phyloP scores from a whole-genome alignment of 2,797 vertebrate genomes.

The Spea hammondii region DNA sequence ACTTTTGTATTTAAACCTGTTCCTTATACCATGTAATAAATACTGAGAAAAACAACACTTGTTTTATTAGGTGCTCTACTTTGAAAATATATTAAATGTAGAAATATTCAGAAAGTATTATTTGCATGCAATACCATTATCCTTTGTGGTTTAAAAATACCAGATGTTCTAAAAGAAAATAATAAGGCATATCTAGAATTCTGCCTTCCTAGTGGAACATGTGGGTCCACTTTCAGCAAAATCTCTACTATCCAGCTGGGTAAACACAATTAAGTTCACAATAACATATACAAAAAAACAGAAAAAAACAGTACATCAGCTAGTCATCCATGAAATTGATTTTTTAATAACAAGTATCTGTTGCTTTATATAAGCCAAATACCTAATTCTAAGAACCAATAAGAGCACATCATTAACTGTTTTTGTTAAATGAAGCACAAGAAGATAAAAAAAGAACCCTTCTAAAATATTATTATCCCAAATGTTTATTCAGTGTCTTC shows the following conservation, averaged over 20 bases:
- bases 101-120: slow-evolving; percentile 6
- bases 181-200: slow-evolving; percentile 40
- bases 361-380: slow-evolving; percentile 88
- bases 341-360: slow-evolving; percentile 98
- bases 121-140: slow-evolving; percentile 31
- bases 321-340: slow-evolving; percentile 97
- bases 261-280: slow-evolving; percentile 71
- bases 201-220: slow-evolving; percentile 29
- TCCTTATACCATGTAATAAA: too few species aligned
- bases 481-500: slow-evolving; percentile 89
- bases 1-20: too few species aligned
- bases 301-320: slow-evolving; percentile 71
- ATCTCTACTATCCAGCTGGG: slow-evolving; percentile 63
- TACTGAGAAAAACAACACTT: too few species aligned
- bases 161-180: slow-evolving; percentile 39
- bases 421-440: slow-evolving; percentile 86
- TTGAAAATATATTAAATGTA: not conserved
- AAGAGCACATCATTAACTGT: slow-evolving; percentile 89
- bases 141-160: slow-evolving; percentile 34
- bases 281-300: slow-evolving; percentile 74
- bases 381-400: slow-evolving; percentile 93
- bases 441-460: slow-evolving; percentile 71
- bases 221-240: slow-evolving; percentile 43
- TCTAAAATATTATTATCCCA: slow-evolving; percentile 88
- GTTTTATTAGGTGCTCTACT: too few species aligned